Base-by-base conservation (phyloP, 2,888 invertebrate genomes). In the Chrysina gloriosa region DNA sequence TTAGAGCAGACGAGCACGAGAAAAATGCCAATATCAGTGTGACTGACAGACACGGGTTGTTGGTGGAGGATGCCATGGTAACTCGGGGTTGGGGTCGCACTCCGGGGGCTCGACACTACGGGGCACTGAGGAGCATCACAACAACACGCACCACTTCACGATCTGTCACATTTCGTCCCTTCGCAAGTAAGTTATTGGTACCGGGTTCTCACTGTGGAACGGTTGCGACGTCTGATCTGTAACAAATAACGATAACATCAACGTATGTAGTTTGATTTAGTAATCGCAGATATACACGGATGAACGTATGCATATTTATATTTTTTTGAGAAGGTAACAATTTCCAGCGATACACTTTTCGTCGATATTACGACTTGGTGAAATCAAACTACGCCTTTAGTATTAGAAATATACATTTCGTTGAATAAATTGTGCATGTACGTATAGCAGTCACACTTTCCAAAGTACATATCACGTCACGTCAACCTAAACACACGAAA, bases 21-120 rank as follows among this genome's bases (percentile, higher is more conserved):
- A 71, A 78, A 75, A 75, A 76, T 74, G 76, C 77, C 77, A 78
- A 78, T 78, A 77, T 75, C 72, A 76, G 71, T 70, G 76, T 70
- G 75, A 77, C 69, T 75, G 77, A 77, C 77, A 78, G 76, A 71
- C 74, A 71, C 71, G 72, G 71, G 74, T 70, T n/a, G n/a, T n/a
- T 71, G 72, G 72, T 70, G 70, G 75, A 73, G 71, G 72, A 72
- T 73, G 76, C 77, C 77, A 78, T 77, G 75, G 77, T 77, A 74
- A 77, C 77, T 71, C 65, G 67, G 71, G 73, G 72, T 69, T 68
- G 70, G 70, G 72, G 72, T 70, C 69, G 65, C 73, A 71, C 73
- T 74, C 71, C 74, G 73, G 75, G 72, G 73, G 71, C 70, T 72
- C 72, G 71, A 71, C 76, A 72, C 74, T 75, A 74, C 70, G 76